Evolutionary conservation across 2,113 vertebrate genomes (phyloP).

Genomic region (Caracal caracal): DNA sequence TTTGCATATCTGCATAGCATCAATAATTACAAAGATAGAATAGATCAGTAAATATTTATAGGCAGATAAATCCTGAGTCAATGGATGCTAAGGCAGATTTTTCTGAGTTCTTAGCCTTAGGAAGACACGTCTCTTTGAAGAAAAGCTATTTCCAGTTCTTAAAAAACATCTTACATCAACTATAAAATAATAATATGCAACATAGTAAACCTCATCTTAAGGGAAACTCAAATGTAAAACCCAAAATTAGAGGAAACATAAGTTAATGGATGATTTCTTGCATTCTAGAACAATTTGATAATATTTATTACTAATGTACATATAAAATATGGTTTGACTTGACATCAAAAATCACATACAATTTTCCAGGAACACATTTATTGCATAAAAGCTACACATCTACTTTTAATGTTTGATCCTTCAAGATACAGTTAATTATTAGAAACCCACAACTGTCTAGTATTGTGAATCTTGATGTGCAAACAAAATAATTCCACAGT

Average conservation of each 20-base stretch:
- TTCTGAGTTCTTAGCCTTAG: neutral
- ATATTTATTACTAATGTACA: neutral
- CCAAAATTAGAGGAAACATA: neutral
- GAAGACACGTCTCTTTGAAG: neutral
- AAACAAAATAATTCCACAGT: neutral
- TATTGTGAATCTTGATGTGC: neutral
- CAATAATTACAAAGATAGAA: neutral
- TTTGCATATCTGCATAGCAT: conserved; percentile 21
- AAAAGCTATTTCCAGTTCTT: neutral
- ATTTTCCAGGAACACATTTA: neutral
- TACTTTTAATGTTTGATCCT: neutral
- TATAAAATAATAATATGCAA: neutral
- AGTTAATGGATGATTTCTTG: neutral
- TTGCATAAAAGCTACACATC: neutral
- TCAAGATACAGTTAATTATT: neutral
- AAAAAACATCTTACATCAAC: neutral
- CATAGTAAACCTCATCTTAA: neutral
- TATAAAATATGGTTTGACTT: neutral
- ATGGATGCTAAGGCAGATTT: neutral
- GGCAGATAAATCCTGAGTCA: neutral
- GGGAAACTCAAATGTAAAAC: neutral
- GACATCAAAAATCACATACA: neutral
- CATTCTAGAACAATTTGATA: neutral
- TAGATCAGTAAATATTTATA: neutral
- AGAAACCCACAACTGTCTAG: neutral